These are phyloP conservation scores for Orussus abietinus DNA, from an alignment of 1,140 invertebrate species.

Conservation along the genomic window DNA sequence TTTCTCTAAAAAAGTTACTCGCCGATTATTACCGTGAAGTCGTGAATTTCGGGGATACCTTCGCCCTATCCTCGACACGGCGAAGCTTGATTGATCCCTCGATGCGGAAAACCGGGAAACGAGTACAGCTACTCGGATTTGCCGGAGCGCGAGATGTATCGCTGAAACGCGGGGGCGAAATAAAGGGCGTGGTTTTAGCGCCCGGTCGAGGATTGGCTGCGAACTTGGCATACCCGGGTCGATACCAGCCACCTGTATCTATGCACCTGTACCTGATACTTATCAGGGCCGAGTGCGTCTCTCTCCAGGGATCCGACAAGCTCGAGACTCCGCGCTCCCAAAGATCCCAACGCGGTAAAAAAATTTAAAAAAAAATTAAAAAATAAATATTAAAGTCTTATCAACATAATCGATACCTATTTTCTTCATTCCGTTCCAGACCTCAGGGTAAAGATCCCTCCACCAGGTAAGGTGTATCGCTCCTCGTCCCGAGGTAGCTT, in stretches of 20 bases:
- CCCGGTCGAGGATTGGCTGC: slow-evolving; percentile 52
- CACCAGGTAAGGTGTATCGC: too few species aligned
- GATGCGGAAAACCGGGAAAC: too few species aligned
- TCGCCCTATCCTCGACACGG: too few species aligned
- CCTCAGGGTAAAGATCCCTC: too few species aligned
- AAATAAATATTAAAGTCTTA: neutral
- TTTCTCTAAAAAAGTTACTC: too few species aligned
- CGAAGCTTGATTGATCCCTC: too few species aligned
- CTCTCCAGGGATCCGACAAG: slow-evolving; percentile 23
- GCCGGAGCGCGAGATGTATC: slow-evolving; percentile 43
- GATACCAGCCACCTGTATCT: slow-evolving; percentile 50
- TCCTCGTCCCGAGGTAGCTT: too few species aligned
- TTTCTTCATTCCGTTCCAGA: too few species aligned
- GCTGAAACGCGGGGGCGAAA: slow-evolving; percentile 51
- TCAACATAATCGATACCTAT: too few species aligned
- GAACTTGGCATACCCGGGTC: slow-evolving; percentile 52
- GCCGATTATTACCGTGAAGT: too few species aligned
- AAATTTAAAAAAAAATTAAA: neutral
- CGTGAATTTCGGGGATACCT: too few species aligned
- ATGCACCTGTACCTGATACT: slow-evolving; percentile 49
- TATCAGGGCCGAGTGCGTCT: slow-evolving; percentile 37
- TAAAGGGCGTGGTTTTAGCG: slow-evolving; percentile 56
- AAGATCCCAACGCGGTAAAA: neutral
- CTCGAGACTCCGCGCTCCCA: neutral
- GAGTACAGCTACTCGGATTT: too few species aligned